phyloP scores from a whole-genome alignment of 1,140 invertebrate genomes.

The Eupristina koningsbergeri region DNA sequence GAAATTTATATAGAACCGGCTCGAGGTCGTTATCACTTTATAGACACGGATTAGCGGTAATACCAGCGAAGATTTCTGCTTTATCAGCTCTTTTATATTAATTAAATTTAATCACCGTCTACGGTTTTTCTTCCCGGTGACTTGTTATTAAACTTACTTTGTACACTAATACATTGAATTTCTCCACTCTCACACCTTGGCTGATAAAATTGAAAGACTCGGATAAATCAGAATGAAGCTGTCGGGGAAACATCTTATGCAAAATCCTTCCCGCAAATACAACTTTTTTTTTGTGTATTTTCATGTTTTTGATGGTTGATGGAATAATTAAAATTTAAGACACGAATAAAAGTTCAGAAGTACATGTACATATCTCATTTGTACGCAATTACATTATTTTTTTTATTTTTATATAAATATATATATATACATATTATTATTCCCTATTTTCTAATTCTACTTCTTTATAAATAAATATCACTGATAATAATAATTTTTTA shows the following conservation, averaged over 20 bases:
- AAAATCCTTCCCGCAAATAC: neutral
- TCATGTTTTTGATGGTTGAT: neutral
- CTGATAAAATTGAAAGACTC: neutral
- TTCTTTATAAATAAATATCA: too few relatives aligned
- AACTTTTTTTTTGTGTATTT: neutral
- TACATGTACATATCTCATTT: too few relatives aligned
- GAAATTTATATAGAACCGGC: constrained; percentile 29
- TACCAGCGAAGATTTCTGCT: neutral
- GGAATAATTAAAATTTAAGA: neutral
- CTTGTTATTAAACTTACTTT: constrained; percentile 14
- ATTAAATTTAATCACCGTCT: constrained; percentile 14
- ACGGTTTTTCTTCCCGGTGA: neutral
- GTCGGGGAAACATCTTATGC: neutral
- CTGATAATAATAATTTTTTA: too few relatives aligned
- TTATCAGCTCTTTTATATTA: constrained; percentile 5
- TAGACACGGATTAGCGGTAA: neutral
- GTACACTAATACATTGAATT: neutral
- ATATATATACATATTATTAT: too few relatives aligned
- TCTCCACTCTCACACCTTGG: neutral
- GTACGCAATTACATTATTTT: neutral
- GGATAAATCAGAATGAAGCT: neutral
- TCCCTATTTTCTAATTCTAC: too few relatives aligned
- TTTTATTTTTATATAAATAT: too few relatives aligned
- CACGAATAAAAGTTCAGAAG: neutral
- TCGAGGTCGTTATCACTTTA: constrained; percentile 35